Base-by-base conservation (phyloP, 2,113 vertebrate species). In the Phylloscopus whistleri region DNA sequence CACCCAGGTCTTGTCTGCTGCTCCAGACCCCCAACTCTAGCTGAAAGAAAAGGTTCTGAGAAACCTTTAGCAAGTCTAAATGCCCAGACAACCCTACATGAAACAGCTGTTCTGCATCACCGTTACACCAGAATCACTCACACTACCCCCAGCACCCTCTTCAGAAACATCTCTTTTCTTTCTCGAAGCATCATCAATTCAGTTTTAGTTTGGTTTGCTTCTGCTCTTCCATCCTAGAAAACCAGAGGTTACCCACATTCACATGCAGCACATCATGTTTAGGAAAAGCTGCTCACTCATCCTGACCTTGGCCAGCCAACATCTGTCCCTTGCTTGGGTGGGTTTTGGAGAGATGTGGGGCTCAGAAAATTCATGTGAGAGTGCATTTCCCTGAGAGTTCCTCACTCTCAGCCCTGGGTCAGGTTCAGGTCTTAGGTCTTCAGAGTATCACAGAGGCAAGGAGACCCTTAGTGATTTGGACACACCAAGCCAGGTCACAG, bases 211-310 rank as follows among this genome's bases (percentile, higher is more conserved):
- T 72, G 49, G 11, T 77, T 64, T 46, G 10, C 22, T 56, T 60
- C 48, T 41, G 33, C 8, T 43, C 19, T 43, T 60, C 20, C 19
- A 23, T 10, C 16, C 48, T 6, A 12, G 9, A 62, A 82, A 74
- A 64, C 3, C 7, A 78, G 22, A 60, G 63, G 18, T 22, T 35
- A 75, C 21, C 31, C 53, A 48, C 13, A 48, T 4, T 53, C 55
- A 53, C 11, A 41, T 4, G 33, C 7, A 27, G 15, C 16, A 63
- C 8, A 11, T 0, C 0, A 1, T 20, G 3, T 11, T 15, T 19
- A 24, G 31, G 48, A 77, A 68, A 82, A 81, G 27, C 27, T 72
- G 46, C 37, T 72, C 6, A 9, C 58, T 67, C 7, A 6, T 31
- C 60, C 31, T 35, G 27, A 28, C 7, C 3, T 0, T 16, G 26